phyloP scores from a whole-genome alignment of 2,888 invertebrate species.

The Hyposoter dolosus region DNA sequence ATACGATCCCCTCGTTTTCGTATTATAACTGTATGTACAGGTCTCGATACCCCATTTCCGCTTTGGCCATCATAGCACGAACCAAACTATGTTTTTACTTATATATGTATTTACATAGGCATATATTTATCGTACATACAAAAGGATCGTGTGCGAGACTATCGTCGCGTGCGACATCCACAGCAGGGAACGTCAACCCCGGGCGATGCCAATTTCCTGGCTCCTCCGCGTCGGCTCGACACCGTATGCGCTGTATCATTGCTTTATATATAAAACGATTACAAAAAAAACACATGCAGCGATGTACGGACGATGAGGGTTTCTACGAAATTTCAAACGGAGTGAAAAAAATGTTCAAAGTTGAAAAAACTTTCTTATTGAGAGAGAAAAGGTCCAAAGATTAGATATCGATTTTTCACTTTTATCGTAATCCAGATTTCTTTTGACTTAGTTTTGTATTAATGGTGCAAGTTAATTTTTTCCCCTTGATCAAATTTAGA shows the following conservation, averaged over 20 bases:
- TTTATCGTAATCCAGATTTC: not conserved
- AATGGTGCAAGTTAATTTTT: not conserved
- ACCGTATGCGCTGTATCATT: slow-evolving; percentile 5
- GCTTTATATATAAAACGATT: not conserved
- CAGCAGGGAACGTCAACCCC: slow-evolving; percentile 66
- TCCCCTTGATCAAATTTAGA: not conserved
- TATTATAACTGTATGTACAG: slow-evolving; percentile 47
- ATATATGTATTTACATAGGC: not conserved
- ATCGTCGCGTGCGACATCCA: slow-evolving; percentile 63
- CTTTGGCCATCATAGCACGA: slow-evolving; percentile 38
- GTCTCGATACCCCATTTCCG: slow-evolving; percentile 69
- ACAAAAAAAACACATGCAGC: not conserved
- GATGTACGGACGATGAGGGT: not conserved
- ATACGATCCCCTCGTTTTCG: slow-evolving; percentile 52
- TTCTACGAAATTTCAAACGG: not conserved
- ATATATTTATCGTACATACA: slow-evolving; percentile 30
- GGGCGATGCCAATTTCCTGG: slow-evolving; percentile 66
- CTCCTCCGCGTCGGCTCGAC: slow-evolving; percentile 57
- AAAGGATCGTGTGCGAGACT: slow-evolving; percentile 22
- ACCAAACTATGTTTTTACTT: slow-evolving; percentile 32
- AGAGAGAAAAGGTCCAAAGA: not conserved
- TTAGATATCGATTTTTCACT: not conserved
- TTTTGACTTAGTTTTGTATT: not conserved
- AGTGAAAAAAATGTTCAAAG: not conserved
- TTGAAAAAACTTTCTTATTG: not conserved